phyloP scores from a whole-genome alignment of 2,888 invertebrate genomes.

The Exephanes ischioxanthus region DNA sequence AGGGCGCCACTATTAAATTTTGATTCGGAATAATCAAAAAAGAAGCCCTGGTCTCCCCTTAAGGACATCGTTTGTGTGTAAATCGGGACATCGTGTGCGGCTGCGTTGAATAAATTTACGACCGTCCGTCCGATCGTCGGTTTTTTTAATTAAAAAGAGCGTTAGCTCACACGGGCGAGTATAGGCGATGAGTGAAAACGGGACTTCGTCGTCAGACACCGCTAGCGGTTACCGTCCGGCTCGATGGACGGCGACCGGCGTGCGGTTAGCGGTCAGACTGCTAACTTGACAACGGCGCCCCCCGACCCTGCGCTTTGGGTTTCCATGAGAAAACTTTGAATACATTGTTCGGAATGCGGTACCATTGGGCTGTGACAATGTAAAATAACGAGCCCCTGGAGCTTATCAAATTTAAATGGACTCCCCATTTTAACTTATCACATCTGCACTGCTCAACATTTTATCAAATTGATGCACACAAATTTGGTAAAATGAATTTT shows the following conservation, averaged over 20 bases:
- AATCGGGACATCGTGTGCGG: background rate
- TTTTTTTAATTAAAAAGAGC: background rate
- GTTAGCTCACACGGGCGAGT: background rate
- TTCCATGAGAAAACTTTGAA: background rate
- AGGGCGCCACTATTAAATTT: background rate
- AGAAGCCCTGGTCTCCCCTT: background rate
- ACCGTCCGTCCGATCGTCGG: background rate
- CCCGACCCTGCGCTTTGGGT: background rate
- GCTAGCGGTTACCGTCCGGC: constrained; percentile 10
- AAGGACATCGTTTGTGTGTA: background rate
- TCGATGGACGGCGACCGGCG: constrained; percentile 1
- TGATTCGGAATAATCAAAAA: background rate
- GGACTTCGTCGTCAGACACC: constrained; percentile 13
- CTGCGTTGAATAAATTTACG: background rate
- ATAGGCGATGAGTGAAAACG: constrained; percentile 13
- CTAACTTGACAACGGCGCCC: constrained; percentile 19
- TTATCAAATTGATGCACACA: background rate
- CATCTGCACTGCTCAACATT: background rate
- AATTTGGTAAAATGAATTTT: background rate
- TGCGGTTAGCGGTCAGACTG: constrained; percentile 24
- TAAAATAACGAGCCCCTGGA: background rate
- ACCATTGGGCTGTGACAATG: background rate
- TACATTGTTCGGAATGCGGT: background rate
- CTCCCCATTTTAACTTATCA: background rate
- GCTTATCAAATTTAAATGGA: background rate